Evolutionary conservation across 2,797 vertebrate genomes (phyloP).

Genomic region (Steatocranus sp.): DNA sequence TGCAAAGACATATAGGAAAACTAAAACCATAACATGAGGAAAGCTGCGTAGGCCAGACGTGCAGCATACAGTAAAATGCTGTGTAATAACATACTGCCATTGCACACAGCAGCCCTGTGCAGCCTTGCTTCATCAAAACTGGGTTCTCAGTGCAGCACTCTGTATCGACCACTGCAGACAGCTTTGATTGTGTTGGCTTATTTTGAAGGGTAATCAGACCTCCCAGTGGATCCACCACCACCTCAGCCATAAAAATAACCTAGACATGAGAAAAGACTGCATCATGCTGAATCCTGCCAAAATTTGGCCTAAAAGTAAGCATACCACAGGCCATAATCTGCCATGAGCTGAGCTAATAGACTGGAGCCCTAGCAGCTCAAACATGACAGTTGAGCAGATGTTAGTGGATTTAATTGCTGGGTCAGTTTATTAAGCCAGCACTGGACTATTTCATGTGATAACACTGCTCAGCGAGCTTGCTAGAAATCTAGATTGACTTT

Average conservation of each 20-base stretch:
- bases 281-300: conserved; percentile 25
- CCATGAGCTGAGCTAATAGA: conserved; percentile 27
- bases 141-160: background rate
- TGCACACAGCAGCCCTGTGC: background rate
- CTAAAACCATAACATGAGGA: conserved; percentile 15
- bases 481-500: background rate
- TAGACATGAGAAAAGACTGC: conserved; percentile 29
- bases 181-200: conserved; percentile 30
- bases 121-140: conserved; percentile 2
- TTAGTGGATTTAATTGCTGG: background rate
- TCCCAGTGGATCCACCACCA: conserved; percentile 28
- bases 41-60: background rate
- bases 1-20: conserved; percentile 26
- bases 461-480: background rate
- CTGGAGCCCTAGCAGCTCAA: conserved; percentile 14
- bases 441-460: background rate
- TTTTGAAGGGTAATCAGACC: conserved; percentile 33
- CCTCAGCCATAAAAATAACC: conserved; percentile 37
- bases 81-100: conserved; percentile 20
- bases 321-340: conserved; percentile 14
- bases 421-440: background rate
- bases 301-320: conserved; percentile 8
- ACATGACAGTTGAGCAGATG: conserved; percentile 23
- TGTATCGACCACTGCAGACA: conserved; percentile 9
- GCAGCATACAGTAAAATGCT: conserved; percentile 10